Conservation (phyloP, 2,888 invertebrate species). For the Leuctra nigra region DNA sequence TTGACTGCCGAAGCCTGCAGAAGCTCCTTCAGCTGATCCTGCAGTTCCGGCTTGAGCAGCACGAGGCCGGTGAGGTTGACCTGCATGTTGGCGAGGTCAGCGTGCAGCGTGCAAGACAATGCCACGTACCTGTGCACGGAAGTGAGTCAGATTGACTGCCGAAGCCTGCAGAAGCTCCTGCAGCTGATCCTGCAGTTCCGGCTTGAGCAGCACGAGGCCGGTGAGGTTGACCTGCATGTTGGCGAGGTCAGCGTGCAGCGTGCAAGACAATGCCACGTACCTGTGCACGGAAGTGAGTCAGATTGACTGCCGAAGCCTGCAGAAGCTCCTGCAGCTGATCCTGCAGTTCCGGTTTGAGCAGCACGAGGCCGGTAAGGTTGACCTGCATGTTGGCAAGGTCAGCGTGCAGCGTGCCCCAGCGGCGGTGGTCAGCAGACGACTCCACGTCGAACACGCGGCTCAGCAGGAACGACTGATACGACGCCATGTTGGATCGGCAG, state of each 20-base stretch:
- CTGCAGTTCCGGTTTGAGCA: conserved; percentile 30
- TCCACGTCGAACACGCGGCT: conserved; percentile 63
- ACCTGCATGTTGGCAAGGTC: conserved; percentile 43
- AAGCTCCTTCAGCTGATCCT: conserved; percentile 49
- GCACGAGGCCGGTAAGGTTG: conserved; percentile 49
- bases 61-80: conserved; percentile 50
- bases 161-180: conserved; percentile 51
- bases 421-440: conserved; percentile 55
- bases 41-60: conserved; percentile 30
- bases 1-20: conserved; percentile 52
- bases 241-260: conserved; percentile 36
- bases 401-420: conserved; percentile 47
- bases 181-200: conserved; percentile 40
- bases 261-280: conserved; percentile 35
- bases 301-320: conserved; percentile 51
- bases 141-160: conserved; percentile 54
- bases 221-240: conserved; percentile 49
- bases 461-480: conserved; percentile 66
- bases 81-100: conserved; percentile 42
- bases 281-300: conserved; percentile 51
- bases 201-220: conserved; percentile 42
- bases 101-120: conserved; percentile 36
- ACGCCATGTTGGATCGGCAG: conserved; percentile 62
- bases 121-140: conserved; percentile 42
- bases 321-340: conserved; percentile 51